Percentiles rank a stretch among this genome's conserved stretches.
Conservation (phyloP, 53 echinoderm and acorn worm genomes). For the Holothuria scabra region DNA sequence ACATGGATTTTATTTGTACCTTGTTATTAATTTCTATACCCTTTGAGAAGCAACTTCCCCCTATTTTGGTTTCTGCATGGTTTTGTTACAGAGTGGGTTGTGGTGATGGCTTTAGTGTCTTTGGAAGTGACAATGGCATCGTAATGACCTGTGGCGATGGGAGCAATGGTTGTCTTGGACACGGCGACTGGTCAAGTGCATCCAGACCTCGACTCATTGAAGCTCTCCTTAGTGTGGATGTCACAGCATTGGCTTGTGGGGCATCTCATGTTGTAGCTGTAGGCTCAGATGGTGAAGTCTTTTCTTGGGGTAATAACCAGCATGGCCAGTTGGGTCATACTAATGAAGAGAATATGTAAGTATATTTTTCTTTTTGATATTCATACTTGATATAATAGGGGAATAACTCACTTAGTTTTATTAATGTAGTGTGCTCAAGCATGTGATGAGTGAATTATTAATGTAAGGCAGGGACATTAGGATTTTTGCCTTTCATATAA, state of each 20-base stretch:
- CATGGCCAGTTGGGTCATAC: constrained; percentile 89
- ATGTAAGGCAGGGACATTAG: no score
- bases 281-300: constrained; percentile 94
- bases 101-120: constrained; percentile 95
- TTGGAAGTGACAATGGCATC: constrained; percentile 98
- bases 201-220: constrained; percentile 97
- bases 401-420: no score
- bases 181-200: constrained; percentile 94
- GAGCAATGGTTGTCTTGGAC: constrained; percentile 94
- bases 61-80: no score
- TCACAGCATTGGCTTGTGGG: constrained; percentile 89
- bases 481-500: no score
- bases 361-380: not conserved
- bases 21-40: no score
- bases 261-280: constrained; percentile 90
- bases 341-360: constrained; percentile 58
- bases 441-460: no score
- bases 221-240: constrained; percentile 88
- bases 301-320: constrained; percentile 90
- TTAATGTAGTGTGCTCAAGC: no score
- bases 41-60: no score
- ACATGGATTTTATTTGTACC: no score
- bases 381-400: not conserved
- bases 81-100: constrained; percentile 72
- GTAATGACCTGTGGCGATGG: constrained; percentile 99